Base-by-base conservation (phyloP, 2,888 invertebrate species). In the Gisinianus flammeolus region DNA sequence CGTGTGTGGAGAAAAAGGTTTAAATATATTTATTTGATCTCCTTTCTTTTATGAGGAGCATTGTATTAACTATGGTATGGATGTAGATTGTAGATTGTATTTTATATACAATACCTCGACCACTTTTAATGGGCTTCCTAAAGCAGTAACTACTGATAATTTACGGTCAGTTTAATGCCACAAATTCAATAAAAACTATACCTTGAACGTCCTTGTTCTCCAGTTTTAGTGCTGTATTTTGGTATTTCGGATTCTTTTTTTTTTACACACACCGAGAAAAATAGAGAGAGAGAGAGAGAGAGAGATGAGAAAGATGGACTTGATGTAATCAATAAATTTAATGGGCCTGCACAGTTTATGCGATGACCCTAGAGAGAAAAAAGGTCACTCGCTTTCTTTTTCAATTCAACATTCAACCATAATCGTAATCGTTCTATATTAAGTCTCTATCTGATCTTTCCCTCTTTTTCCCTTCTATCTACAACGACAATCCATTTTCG, bases 141-240 rank as follows among this genome's bases (percentile, higher is more conserved):
- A 72, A 72, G 31, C 58, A 72, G 72, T 72, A 72, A 58, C 72
- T 30, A 72, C 72, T 72, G 72, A 72, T 72, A 72, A 72, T 72
- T 72, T 72, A 72, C 72, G 72, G 56, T 72, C 28, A 56, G 66
- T 74, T 74, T 74, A 74, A 74, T 74, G 74, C 66, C 74, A 66
- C 44, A 66, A 74, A 74, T 74, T 74, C 74, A 74, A 74, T 74
- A 74, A 74, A n/a, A 73, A 52, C 54, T 52, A 52, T 56, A 33
- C 30, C 54, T 58, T 67, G 33, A n/a, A 12, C 30, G 4, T 19
- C 67, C 33, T 67, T n/a, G 6, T 8, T 35, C 16, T 67, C 30
- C 67, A 35, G 2, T 1, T 12, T 19, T 6, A 44, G 8, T 44
- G 2, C 44, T 19, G 44, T 35, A 35, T n/a, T 44, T 1, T 6